Evolutionary conservation across 2,888 invertebrate species (phyloP).

Genomic region (Anarsia innoxiella): DNA sequence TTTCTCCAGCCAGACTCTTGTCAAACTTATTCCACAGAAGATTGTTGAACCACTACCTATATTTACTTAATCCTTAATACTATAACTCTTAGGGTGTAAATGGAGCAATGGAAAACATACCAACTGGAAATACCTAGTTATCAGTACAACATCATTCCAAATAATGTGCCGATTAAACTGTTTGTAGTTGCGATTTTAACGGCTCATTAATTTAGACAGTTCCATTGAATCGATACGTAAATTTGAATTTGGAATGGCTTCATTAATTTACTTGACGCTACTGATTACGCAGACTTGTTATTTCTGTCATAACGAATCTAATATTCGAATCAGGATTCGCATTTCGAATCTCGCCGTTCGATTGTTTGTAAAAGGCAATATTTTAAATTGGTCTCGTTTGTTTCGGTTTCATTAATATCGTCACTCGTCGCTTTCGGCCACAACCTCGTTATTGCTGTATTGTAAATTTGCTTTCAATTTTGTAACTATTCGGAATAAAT

Average conservation of each 20-base stretch:
- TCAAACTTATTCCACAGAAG: too few species aligned
- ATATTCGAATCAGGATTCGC: conserved; percentile 14
- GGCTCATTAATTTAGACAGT: conserved; percentile 46
- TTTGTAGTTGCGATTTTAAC: conserved; percentile 40
- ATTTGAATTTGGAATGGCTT: conserved; percentile 32
- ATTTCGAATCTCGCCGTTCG: conserved; percentile 24
- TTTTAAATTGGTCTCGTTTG: conserved; percentile 40
- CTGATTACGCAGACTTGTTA: conserved; percentile 26
- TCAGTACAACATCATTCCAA: conserved; percentile 20
- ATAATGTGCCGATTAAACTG: conserved; percentile 29
- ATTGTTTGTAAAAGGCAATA: conserved; percentile 42
- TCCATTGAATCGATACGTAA: background rate
- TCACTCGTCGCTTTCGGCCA: conserved; percentile 21
- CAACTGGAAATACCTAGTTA: too few species aligned
- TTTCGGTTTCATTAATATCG: conserved; percentile 24
- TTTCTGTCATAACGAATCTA: conserved; percentile 35
- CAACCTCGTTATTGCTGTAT: conserved; percentile 17
- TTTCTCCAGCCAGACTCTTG: too few species aligned
- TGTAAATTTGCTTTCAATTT: conserved; percentile 14
- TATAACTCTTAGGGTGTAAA: too few species aligned
- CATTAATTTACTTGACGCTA: conserved; percentile 25
- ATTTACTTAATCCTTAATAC: too few species aligned
- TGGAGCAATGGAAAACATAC: too few species aligned
- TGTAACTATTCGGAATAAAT: background rate
- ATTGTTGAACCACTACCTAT: too few species aligned